Evolutionary conservation across 2,113 vertebrate species (phyloP), one percentile per base, ranked within the genome.

Genomic region (Neoarius graeffei): DNA sequence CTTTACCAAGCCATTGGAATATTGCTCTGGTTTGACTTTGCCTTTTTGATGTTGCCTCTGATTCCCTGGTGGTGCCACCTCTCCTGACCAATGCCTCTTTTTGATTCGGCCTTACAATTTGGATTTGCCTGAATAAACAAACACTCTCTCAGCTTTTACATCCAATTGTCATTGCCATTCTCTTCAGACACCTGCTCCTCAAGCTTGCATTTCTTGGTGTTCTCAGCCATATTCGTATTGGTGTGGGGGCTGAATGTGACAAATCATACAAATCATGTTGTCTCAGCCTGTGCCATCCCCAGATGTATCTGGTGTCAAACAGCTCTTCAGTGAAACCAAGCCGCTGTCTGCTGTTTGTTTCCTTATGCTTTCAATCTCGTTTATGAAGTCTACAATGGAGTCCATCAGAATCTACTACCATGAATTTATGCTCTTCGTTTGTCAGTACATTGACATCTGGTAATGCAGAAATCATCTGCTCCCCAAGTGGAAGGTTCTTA

Each of bases 301-400:
- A 30, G 98, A 99, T 64, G 98, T 99, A 95, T 99, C 98, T 0
- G 98, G 98, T 86, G 98, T 98, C 95, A 99, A 94, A 91, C 98
- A 99, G 89, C 96, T 99, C 98, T 94, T 99, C 97, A 84, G 97
- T 96, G 10, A 99, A 97, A 81, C 97, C 96, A 42, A 64, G 98
- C 97, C 66, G 99, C 95, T 0, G 95, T 86, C 91, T 94, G 94
- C 92, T 42, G 42, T 77, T 96, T 93, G 84, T 96, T 96, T 0
- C 93, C 94, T 87, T 97, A 96, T 11, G 96, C 96, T 91, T 97
- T 96, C 91, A 99, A 96, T 92, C 97, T 96, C 81, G 64, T 96
- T 96, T 93, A 99, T 95, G 92, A 99, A 99, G 94, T 99, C 98
- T 93, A 99, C 97, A 89, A 99, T 98, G 99, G 94, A 99, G 99